Evolutionary conservation across 2,888 invertebrate species (phyloP).

Genomic region (Apamea monoglypha): DNA sequence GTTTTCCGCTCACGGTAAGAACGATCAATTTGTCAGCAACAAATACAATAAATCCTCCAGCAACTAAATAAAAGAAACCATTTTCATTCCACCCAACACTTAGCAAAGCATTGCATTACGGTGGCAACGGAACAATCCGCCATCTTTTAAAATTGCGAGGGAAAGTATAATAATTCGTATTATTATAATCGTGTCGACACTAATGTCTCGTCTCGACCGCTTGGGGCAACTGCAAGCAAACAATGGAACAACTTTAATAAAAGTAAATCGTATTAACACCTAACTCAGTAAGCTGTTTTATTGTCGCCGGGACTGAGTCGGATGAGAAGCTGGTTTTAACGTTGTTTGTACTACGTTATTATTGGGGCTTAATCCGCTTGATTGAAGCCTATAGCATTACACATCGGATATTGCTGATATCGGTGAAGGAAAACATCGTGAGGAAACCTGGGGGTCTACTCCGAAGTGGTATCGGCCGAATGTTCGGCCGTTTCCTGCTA

Average conservation of each 20-base stretch:
- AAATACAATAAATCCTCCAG: conserved; percentile 8
- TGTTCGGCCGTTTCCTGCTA: too few relatives aligned
- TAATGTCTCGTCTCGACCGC: conserved; percentile 74
- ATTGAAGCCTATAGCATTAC: neutral
- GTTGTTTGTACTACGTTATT: conserved; percentile 21
- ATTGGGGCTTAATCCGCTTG: neutral
- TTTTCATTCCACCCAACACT: conserved; percentile 27
- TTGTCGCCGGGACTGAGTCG: conserved; percentile 66
- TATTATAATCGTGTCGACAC: conserved; percentile 71
- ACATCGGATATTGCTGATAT: neutral
- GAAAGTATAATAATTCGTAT: conserved; percentile 68
- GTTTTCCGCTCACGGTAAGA: too few relatives aligned
- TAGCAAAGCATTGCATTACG: conserved; percentile 32
- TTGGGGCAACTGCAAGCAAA: conserved; percentile 72
- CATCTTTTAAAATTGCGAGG: conserved; percentile 61
- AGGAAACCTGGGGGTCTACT: neutral
- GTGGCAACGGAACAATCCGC: conserved; percentile 35
- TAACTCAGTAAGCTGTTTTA: conserved; percentile 80
- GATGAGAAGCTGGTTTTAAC: conserved; percentile 38
- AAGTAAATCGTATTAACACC: conserved; percentile 84
- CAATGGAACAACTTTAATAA: conserved; percentile 82
- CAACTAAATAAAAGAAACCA: conserved; percentile 24
- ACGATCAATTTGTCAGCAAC: neutral
- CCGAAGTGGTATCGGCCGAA: too few relatives aligned
- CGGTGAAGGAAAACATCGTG: neutral